Base-by-base conservation (phyloP, 2,888 invertebrate genomes). In the Colostygia pectinataria region DNA sequence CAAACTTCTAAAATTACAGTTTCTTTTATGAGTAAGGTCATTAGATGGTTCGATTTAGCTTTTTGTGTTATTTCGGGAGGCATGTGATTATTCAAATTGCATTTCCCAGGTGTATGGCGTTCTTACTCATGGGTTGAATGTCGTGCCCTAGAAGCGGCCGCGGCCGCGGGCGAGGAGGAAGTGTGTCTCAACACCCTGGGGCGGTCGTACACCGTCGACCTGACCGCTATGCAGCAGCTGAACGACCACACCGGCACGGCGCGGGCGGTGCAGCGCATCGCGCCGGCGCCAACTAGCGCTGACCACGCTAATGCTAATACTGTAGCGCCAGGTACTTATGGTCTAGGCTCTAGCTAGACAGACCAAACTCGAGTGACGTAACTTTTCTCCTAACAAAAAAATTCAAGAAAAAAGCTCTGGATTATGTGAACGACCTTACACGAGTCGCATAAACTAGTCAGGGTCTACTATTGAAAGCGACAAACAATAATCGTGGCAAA, bases 221-320 rank as follows among this genome's bases (percentile, higher is more conserved):
- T 99, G 74, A 95, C 97, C 75, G 95, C 97, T 65, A 98, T 99
- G 98, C 98, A 98, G 83, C 98, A 99, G 91, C 97, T 99, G 61
- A 99, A 99, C 83, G 99, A 99, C 91, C 98, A 98, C 82, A 97
- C 98, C 0, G 99, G 99, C 54, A 98, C 97, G 18, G 95, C 98
- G 24, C 91, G 98, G 33, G 95, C 97, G 28, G 97, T 99, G 57
- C 98, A 98, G 81, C 93, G 97, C 31, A 93, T 95, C 14, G 92
- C 94, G 61, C 93, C 92, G 44, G 77, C 79, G 36, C 74, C 75
- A 25, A 52, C 65, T 6, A 55, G 63, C 37, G 42, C 64, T 20
- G 71, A 68, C 51, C 66, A 63, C 34, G 57, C 67, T 13, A 55
- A 66, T 29, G 55, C 69, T 32, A 66, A 59, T 42, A 55, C 71